Evolutionary conservation across 2,797 vertebrate species (phyloP).

Genomic region (Acipenser oxyrinchus): DNA sequence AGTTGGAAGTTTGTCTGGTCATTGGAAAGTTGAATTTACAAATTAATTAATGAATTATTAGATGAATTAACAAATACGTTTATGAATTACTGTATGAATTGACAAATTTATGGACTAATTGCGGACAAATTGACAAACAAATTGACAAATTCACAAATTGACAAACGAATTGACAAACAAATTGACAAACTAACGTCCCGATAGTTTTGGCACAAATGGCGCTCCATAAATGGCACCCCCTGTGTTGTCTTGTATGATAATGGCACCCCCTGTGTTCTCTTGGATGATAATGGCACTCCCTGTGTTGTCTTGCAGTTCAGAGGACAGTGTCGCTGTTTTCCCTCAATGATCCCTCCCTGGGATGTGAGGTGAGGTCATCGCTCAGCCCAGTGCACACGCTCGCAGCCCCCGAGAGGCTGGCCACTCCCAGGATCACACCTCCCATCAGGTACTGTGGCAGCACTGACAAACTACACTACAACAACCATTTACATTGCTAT

Average conservation of each 20-base stretch:
- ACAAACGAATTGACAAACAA: no score
- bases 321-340: slow-evolving; percentile 82
- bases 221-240: no score
- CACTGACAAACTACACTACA: background rate
- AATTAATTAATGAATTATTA: no score
- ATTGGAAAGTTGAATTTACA: no score
- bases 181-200: no score
- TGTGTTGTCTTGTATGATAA: background rate
- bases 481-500: background rate
- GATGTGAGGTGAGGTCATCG: slow-evolving; percentile 53
- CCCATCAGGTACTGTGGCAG: slow-evolving; percentile 64
- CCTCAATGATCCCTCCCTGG: slow-evolving; percentile 61
- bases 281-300: background rate
- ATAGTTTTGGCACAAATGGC: no score
- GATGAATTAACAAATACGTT: no score
- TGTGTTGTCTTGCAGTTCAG: slow-evolving; percentile 63
- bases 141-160: no score
- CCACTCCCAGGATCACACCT: slow-evolving; percentile 67
- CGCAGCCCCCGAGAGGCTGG: slow-evolving; percentile 62
- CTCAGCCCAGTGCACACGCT: slow-evolving; percentile 66
- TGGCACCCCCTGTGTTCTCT: background rate
- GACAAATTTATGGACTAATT: no score
- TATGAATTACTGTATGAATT: no score
- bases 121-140: no score
- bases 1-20: no score